These are phyloP conservation scores for Diachrysia chrysitis DNA, from an alignment of 2,888 invertebrate species.

Conservation along the genomic window DNA sequence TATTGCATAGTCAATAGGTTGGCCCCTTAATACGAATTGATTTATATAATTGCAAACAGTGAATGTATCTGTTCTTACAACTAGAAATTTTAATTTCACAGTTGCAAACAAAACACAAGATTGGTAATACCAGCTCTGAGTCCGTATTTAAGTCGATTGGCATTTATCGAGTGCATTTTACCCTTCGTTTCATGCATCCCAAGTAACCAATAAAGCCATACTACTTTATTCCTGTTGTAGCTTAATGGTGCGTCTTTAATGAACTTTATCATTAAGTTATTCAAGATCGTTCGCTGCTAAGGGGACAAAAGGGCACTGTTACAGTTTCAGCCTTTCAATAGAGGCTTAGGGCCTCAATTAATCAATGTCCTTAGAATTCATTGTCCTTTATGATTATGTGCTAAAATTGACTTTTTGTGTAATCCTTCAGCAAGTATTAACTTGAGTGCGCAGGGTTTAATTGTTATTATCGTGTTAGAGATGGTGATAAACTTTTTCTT, in stretches of 20 bases:
- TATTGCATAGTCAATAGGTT: no score
- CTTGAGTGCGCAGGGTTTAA: background rate
- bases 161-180: background rate
- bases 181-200: background rate
- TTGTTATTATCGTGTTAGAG: background rate
- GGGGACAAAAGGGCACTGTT: constrained; percentile 39
- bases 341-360: constrained; percentile 41
- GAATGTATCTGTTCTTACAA: background rate
- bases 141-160: background rate
- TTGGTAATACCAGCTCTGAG: no score
- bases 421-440: constrained; percentile 19
- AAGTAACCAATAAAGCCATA: background rate
- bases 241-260: constrained; percentile 1
- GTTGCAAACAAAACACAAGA: background rate
- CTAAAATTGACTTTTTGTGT: constrained; percentile 43
- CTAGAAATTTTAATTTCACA: background rate
- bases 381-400: constrained; percentile 36
- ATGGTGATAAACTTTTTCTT: background rate
- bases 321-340: constrained; percentile 32
- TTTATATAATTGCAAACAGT: no score
- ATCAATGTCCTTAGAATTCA: constrained; percentile 39
- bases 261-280: constrained; percentile 48
- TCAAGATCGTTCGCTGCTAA: constrained; percentile 24
- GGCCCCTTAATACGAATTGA: no score
- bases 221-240: background rate